Base-by-base conservation (phyloP, 2,113 vertebrate genomes). In the Rhinolophus ferrumequinum region DNA sequence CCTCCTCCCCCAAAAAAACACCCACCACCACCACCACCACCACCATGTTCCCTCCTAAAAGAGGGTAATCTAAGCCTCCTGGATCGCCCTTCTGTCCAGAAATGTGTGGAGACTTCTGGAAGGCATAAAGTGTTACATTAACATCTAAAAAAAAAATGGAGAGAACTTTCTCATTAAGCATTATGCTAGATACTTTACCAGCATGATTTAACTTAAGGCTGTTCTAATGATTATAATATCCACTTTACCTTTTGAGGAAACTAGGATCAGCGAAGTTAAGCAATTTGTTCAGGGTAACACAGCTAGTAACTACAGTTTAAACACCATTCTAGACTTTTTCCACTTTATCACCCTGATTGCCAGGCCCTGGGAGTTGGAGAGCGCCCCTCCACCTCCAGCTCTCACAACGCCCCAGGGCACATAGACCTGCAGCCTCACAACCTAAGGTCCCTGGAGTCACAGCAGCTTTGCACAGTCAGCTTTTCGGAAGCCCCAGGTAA, bases 271-370 rank as follows among this genome's bases (percentile, higher is more conserved):
- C 64, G 13, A 94, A 86, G 87, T 92, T 44, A 56, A 83, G 75
- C 33, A 90, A 95, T 41, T 87, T 66, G 56, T 66, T 95, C 91
- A 94, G 77, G 41, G 86, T 83, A 96, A 94, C 87, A 47, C 33
- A 79, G 83, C 90, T 62, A 44, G 44, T 15, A 80, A 52, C 58
- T 52, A 35, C 33, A 96, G 87, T 84, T 56, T 79, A 77, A 90
- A 70, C 14, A 44, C 8, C 73, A 56, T 18, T 41, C n/a, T 18
- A 50, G 81, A 82, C 33, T 72, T 62, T 60, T 22, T 9, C 44
- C 87, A 87, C 88, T n/a, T 64, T 58, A 18, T 85, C 54, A 3
- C 73, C 56, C n/a, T 0, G 33, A 35, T 33, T 5, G 0, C 47
- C 80, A 44, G 76, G 30, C 15, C 50, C 24, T 11, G 52, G 64